Evolutionary conservation across 2,888 invertebrate genomes (phyloP), one percentile per base, ranked within the genome.

Genomic region (Baccha elongata): DNA sequence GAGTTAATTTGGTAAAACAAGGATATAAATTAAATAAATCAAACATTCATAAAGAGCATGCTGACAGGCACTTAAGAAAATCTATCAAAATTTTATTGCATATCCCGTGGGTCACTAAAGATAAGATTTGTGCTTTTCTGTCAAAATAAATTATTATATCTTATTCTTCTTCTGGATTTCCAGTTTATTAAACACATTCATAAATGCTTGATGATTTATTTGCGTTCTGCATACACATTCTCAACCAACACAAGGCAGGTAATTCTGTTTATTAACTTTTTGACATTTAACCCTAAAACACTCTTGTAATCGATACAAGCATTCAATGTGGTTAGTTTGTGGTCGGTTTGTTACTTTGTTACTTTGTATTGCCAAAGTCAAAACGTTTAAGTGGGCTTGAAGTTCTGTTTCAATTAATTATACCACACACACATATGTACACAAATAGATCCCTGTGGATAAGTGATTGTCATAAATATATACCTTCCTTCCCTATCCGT

Each of bases 11-110:
- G n/a, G 4, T 19, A 35, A 35, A 53, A 37, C n/a, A 55, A 23
- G 32, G 15, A 6, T n/a, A 55, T 40, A 40, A 55, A 55, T 55
- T n/a, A 13, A 40, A 23, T 23, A n/a, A 53, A 35, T 52, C 10
- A 17, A 35, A 8, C 19, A 53, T 53, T 35, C 26, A 19, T 35
- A 32, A 40, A 15, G 4, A 55, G 37, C 23, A 11, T 40, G 23
- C 40, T 40, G 37, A 55, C 37, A 55, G 40, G 55, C 55, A 55
- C 55, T 55, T 40, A 40, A 11, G 37, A 13, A 53, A 19, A 4
- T 35, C 7, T 35, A n/a, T 11, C 10, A 23, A 40, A 37, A 55
- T 37, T 37, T 3, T 13, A 42, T 17, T 44, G 17, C 11, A 40
- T 23, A 21, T 8, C 7, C 8, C 8, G 4, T 13, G 11, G 29